Conservation (phyloP, 2,797 vertebrate species). For the Thaleichthys pacificus region DNA sequence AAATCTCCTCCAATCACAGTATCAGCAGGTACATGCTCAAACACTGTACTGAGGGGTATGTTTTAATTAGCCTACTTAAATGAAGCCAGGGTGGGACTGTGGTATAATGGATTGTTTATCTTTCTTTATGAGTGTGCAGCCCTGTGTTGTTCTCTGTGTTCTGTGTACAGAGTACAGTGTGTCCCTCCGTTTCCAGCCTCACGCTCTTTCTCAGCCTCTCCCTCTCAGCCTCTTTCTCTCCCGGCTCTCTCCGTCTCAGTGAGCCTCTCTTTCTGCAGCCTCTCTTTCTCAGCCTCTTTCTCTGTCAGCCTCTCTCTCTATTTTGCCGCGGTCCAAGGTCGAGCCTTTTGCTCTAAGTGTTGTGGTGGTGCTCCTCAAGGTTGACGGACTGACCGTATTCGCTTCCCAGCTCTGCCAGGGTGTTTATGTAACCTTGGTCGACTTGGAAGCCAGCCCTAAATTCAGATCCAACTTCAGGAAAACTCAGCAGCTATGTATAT, state of each 20-base stretch:
- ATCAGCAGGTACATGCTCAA: no score
- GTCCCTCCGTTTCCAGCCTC: neutral
- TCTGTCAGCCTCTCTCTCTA: neutral
- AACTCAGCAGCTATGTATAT: neutral
- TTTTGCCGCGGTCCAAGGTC: neutral
- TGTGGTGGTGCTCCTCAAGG: neutral
- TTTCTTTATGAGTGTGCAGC: no score
- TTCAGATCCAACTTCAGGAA: neutral
- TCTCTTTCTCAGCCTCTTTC: slow-evolving; percentile 1
- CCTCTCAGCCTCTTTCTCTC: neutral
- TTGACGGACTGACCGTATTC: neutral
- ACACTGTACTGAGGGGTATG: no score
- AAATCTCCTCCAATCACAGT: no score
- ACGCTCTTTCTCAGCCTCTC: slow-evolving; percentile 6
- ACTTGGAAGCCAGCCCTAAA: neutral
- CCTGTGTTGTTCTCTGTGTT: no score
- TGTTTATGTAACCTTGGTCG: neutral
- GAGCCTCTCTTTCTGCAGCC: slow-evolving; percentile 7
- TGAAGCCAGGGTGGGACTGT: no score
- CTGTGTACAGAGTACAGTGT: no score
- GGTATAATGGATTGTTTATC: no score
- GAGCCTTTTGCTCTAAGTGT: neutral
- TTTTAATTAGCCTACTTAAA: no score
- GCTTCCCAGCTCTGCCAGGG: neutral
- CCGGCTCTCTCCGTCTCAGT: neutral